Evolutionary conservation across 2,888 invertebrate genomes (phyloP).

Genomic region (Perithous albicinctus): DNA sequence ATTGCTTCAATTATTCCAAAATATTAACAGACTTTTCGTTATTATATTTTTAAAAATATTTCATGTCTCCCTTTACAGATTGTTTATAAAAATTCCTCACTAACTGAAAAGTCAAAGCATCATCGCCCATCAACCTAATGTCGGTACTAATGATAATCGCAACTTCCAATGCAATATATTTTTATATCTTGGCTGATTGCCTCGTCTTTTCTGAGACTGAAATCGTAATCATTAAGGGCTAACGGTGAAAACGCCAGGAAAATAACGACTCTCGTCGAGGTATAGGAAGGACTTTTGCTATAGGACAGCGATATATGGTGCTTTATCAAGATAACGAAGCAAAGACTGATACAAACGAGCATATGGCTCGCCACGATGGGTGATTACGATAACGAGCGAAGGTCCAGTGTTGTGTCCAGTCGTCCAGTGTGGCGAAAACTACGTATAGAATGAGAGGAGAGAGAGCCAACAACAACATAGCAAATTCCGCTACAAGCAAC

Average conservation of each 20-base stretch:
- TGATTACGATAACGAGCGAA: conserved; percentile 55
- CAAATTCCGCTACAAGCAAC: not conserved
- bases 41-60: too few relatives aligned
- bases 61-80: too few relatives aligned
- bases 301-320: conserved; percentile 8
- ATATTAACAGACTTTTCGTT: too few relatives aligned
- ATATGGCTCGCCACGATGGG: conserved; percentile 35
- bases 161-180: not conserved
- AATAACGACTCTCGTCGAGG: conserved; percentile 25
- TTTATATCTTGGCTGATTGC: conserved; percentile 36
- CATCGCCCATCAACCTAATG: too few relatives aligned
- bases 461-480: not conserved
- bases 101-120: too few relatives aligned
- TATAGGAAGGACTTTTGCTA: not conserved
- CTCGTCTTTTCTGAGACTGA: conserved; percentile 3
- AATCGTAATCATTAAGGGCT: conserved; percentile 12
- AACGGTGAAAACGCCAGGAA: conserved; percentile 34
- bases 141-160: not conserved
- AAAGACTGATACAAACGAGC: conserved; percentile 51
- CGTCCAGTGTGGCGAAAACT: not conserved
- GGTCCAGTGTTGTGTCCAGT: conserved; percentile 10
- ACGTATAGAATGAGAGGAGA: not conserved
- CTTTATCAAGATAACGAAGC: conserved; percentile 55
- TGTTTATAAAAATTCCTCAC: too few relatives aligned
- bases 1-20: too few relatives aligned